Conservation (phyloP, 2,888 invertebrate genomes). For the Lumbricus terrestris region DNA sequence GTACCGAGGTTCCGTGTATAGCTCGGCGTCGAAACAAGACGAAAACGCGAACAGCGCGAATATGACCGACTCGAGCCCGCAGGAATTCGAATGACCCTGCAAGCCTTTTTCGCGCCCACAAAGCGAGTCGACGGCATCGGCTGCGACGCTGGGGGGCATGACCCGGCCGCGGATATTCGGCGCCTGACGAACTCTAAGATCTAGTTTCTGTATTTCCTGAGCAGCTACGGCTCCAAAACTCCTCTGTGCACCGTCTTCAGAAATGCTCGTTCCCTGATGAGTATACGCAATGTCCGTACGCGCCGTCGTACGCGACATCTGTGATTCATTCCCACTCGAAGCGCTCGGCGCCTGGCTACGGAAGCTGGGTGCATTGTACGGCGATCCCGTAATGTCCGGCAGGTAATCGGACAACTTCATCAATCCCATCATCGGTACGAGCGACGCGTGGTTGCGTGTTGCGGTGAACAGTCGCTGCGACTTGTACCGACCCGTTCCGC, state of each 20-base stretch:
- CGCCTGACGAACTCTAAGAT: neutral
- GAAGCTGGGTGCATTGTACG: neutral
- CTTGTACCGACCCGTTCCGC: conserved; percentile 24
- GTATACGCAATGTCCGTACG: neutral
- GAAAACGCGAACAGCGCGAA: neutral
- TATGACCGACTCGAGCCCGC: neutral
- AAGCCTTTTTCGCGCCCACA: neutral
- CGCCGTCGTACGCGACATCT: neutral
- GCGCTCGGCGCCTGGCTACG: neutral
- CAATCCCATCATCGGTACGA: conserved; percentile 23
- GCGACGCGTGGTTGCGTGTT: conserved; percentile 25
- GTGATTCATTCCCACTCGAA: neutral
- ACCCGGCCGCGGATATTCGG: neutral
- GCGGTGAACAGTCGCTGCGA: conserved; percentile 16
- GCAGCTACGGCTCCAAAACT: neutral
- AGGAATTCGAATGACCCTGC: neutral
- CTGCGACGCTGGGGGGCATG: neutral
- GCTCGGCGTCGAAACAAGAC: neutral
- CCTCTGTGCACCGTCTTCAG: neutral
- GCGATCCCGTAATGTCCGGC: neutral
- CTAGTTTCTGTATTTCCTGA: neutral
- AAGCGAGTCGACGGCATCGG: conserved; percentile 4
- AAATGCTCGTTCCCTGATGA: neutral
- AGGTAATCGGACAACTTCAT: conserved; percentile 8
- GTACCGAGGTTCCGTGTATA: neutral